phyloP scores from a whole-genome alignment of 2,797 vertebrate species.

The Anabacerthia variegaticeps region DNA sequence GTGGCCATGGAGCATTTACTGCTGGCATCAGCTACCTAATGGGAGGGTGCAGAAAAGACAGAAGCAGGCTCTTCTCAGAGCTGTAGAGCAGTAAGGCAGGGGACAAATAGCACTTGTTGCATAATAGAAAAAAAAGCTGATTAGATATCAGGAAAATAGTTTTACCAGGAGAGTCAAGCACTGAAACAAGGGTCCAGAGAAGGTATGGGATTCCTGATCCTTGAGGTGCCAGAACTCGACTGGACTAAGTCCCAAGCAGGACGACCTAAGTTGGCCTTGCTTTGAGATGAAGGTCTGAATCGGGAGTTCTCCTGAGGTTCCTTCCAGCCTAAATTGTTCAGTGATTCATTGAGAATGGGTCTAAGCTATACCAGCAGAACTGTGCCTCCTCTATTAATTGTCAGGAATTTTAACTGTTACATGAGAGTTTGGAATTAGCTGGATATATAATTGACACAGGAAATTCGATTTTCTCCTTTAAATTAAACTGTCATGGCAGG shows the following conservation, averaged over 20 bases:
- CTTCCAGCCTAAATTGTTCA: background rate
- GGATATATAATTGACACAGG: slow-evolving; percentile 21
- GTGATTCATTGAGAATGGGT: background rate
- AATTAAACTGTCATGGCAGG: slow-evolving; percentile 48
- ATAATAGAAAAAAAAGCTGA: background rate
- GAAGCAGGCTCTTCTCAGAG: background rate
- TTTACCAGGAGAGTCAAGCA: background rate
- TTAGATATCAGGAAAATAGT: background rate
- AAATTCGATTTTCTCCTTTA: slow-evolving; percentile 65
- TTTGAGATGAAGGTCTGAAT: background rate
- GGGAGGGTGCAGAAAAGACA: background rate
- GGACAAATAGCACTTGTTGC: background rate
- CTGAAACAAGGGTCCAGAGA: background rate
- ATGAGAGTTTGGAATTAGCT: slow-evolving; percentile 38
- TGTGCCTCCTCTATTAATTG: slow-evolving; percentile 4
- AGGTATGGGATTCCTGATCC: background rate
- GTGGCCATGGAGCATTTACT: background rate
- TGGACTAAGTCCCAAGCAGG: background rate
- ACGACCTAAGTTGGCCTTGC: rapidly evolving
- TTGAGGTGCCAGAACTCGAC: background rate
- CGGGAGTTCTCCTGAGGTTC: background rate
- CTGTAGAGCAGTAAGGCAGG: background rate
- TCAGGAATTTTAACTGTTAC: slow-evolving; percentile 29
- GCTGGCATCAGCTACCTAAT: background rate
- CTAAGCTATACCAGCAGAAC: background rate